These are phyloP conservation scores for Alligator mississippiensis DNA, from an alignment of 2,113 vertebrate species.

Conservation along the genomic window DNA sequence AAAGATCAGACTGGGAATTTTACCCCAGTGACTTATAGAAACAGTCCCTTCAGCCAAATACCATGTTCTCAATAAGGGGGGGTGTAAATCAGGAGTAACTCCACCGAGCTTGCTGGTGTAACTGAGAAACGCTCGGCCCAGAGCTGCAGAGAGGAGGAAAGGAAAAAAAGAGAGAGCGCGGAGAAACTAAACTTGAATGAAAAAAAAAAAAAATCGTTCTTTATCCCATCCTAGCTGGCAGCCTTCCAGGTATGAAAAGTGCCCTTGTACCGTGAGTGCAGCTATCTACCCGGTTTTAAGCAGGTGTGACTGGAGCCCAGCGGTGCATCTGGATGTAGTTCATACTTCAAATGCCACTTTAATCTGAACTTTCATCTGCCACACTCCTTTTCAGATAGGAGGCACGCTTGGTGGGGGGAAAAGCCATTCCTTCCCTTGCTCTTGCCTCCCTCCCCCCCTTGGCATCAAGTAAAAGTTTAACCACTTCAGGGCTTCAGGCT, in stretches of 20 bases:
- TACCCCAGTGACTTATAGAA: too few species aligned
- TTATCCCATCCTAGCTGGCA: not conserved
- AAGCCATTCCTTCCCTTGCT: not conserved
- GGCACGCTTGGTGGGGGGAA: not conserved
- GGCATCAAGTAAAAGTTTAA: not conserved
- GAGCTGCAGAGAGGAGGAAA: not conserved
- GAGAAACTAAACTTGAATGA: not conserved
- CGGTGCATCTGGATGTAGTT: conserved; percentile 1
- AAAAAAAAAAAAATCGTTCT: not conserved
- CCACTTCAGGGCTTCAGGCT: not conserved
- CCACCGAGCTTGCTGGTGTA: too few species aligned
- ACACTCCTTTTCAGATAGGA: not conserved
- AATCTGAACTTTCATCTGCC: conserved; percentile 66
- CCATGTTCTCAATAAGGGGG: too few species aligned
- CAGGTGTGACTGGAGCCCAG: conserved; percentile 46
- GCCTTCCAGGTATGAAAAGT: not conserved
- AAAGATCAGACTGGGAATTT: too few species aligned
- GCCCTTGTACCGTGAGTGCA: not conserved
- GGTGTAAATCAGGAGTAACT: too few species aligned
- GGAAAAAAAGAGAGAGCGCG: not conserved
- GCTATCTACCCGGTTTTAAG: conserved; percentile 2
- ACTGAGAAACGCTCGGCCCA: too few species aligned
- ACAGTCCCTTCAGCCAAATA: too few species aligned
- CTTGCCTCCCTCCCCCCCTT: not conserved
- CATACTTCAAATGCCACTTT: conserved; percentile 52